Conservation (phyloP, 2,113 vertebrate species). For the Donacobius atricapilla region DNA sequence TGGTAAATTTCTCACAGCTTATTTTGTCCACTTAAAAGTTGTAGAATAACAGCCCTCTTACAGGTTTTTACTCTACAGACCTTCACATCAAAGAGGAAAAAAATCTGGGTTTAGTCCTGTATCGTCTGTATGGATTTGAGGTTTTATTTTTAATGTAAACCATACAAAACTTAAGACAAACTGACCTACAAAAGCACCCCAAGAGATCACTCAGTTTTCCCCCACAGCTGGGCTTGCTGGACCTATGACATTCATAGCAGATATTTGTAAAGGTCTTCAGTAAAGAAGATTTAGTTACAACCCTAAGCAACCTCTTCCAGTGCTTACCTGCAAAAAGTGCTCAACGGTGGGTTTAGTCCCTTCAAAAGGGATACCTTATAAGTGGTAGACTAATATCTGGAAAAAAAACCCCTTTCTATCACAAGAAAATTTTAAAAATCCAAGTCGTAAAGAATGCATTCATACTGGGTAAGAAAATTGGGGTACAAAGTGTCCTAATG, state of each 20-base stretch:
- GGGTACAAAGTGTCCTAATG: not conserved
- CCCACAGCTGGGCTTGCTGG: not conserved
- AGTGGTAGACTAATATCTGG: not conserved
- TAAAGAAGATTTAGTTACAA: not conserved
- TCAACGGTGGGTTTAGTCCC: not conserved
- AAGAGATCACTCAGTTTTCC: not conserved
- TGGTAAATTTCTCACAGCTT: not conserved
- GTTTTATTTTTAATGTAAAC: not conserved
- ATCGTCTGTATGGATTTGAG: not conserved
- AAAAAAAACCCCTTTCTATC: not conserved
- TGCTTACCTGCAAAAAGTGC: not conserved
- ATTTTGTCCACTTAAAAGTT: not conserved
- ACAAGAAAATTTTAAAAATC: not conserved
- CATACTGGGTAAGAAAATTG: not conserved
- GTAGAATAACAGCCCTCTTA: not conserved
- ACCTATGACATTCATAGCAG: not conserved
- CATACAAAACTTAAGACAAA: not conserved
- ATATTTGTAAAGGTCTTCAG: not conserved
- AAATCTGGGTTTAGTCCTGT: rapidly evolving
- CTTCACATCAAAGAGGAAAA: not conserved
- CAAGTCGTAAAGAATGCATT: not conserved
- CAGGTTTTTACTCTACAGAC: not conserved
- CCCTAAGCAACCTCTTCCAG: not conserved
- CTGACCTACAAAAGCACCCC: not conserved
- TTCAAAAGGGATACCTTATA: not conserved